These are phyloP conservation scores for Fabriciana adippe DNA, from an alignment of 2,888 invertebrate genomes.

Conservation along the genomic window DNA sequence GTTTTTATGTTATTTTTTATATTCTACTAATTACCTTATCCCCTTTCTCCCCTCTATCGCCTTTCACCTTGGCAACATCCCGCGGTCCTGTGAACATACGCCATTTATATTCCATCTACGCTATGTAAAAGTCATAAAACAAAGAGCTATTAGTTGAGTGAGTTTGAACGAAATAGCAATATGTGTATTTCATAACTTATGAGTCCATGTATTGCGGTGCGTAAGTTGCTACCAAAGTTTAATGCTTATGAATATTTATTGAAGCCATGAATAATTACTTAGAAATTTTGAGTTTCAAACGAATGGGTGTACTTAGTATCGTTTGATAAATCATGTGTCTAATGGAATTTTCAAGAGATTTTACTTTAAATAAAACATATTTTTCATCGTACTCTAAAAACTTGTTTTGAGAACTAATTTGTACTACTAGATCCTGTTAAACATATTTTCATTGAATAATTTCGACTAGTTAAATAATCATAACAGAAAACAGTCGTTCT, in stretches of 20 bases:
- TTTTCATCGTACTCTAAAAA: neutral
- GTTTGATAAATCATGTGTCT: slow-evolving; percentile 18
- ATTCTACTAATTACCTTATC: slow-evolving; percentile 69
- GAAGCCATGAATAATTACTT: slow-evolving; percentile 38
- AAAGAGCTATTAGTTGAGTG: slow-evolving; percentile 48
- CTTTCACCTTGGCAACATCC: slow-evolving; percentile 50
- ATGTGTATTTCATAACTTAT: slow-evolving; percentile 37
- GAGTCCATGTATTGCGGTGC: slow-evolving; percentile 31
- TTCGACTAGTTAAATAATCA: neutral
- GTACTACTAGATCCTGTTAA: too few species aligned
- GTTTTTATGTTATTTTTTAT: slow-evolving; percentile 20
- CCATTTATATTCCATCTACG: slow-evolving; percentile 50
- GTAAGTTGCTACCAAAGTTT: slow-evolving; percentile 35
- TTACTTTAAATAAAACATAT: neutral
- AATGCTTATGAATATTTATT: slow-evolving; percentile 39
- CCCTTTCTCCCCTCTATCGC: slow-evolving; percentile 63
- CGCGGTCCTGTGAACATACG: slow-evolving; percentile 58
- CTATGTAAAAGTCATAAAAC: slow-evolving; percentile 54
- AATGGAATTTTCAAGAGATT: slow-evolving; percentile 6
- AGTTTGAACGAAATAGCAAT: slow-evolving; percentile 31
- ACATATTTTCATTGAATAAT: neutral
- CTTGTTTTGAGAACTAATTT: too few species aligned
- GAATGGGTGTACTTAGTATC: slow-evolving; percentile 19
- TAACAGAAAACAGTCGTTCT: neutral
- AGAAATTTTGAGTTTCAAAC: slow-evolving; percentile 28